Evolutionary conservation across 2,888 invertebrate genomes (phyloP).

Genomic region (Heliothis peltigera): DNA sequence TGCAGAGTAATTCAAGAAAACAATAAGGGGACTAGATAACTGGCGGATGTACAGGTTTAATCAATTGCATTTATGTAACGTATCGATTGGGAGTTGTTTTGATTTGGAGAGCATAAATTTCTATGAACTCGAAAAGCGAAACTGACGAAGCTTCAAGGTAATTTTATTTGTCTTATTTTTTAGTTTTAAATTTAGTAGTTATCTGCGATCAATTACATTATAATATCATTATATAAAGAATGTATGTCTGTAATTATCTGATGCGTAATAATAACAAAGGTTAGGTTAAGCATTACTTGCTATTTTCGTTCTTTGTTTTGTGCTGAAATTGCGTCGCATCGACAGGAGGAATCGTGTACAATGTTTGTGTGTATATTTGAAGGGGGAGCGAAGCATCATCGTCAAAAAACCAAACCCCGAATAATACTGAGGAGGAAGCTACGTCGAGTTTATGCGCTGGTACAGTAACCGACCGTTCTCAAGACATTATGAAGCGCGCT

Average conservation of each 20-base stretch:
- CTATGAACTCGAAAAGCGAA: conserved; percentile 90
- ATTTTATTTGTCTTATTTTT: conserved; percentile 61
- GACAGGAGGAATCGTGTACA: conserved; percentile 45
- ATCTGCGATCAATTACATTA: conserved; percentile 25
- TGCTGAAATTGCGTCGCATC: conserved; percentile 57
- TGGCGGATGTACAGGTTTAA: conserved; percentile 71
- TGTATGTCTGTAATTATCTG: conserved; percentile 39
- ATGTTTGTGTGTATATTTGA: conserved; percentile 45
- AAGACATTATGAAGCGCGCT: conserved; percentile 93
- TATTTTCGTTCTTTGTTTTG: conserved; percentile 85
- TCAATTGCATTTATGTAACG: conserved; percentile 75
- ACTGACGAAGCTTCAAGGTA: conserved; percentile 90
- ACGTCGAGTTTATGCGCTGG: conserved; percentile 79
- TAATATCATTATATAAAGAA: conserved; percentile 16
- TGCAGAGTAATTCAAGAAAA: conserved; percentile 74
- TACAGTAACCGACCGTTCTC: conserved; percentile 75
- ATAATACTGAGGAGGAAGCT: conserved; percentile 73
- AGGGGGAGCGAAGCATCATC: conserved; percentile 90
- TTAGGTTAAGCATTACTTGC: conserved; percentile 86
- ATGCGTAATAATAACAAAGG: conserved; percentile 73
- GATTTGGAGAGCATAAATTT: conserved; percentile 78
- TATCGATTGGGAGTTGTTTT: conserved; percentile 74
- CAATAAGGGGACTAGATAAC: conserved; percentile 50
- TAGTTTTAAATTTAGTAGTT: conserved; percentile 19
- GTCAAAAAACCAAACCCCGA: conserved; percentile 84